phyloP scores from a whole-genome alignment of 2,113 vertebrate genomes.

The Ochotona curzoniae region DNA sequence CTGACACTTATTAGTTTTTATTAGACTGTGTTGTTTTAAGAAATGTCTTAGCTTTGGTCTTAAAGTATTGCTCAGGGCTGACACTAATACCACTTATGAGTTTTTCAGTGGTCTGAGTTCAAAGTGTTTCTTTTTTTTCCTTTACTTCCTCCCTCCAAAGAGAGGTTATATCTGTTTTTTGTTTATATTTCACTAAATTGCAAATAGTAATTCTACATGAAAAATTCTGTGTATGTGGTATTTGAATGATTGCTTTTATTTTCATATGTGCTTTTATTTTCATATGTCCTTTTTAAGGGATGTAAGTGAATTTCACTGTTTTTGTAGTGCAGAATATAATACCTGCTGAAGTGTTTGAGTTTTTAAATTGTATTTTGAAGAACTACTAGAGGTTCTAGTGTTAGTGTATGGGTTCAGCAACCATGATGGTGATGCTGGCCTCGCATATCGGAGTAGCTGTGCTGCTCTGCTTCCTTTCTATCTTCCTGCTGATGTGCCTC shows the following conservation, averaged over 20 bases:
- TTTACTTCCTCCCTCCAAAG: not conserved
- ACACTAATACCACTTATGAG: slow-evolving; percentile 33
- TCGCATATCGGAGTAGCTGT: no score
- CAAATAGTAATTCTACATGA: slow-evolving; percentile 38
- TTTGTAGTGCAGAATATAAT: slow-evolving; percentile 8
- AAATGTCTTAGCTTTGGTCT: slow-evolving; percentile 41
- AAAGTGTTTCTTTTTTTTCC: slow-evolving; percentile 33
- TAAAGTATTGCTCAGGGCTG: slow-evolving; percentile 35
- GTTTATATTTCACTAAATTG: not conserved
- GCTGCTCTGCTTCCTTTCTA: no score
- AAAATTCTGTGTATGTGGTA: not conserved
- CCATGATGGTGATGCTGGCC: no score
- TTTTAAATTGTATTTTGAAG: slow-evolving; percentile 2
- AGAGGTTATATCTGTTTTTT: slow-evolving; percentile 6
- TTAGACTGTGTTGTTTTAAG: slow-evolving; percentile 62
- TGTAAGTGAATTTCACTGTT: slow-evolving; percentile 6
- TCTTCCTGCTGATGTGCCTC: no score
- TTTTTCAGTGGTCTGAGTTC: slow-evolving; percentile 47
- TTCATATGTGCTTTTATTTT: slow-evolving; percentile 61
- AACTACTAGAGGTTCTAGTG: no score
- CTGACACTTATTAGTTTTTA: slow-evolving; percentile 50
- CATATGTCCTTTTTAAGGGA: not conserved
- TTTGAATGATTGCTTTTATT: slow-evolving; percentile 55
- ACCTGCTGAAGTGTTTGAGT: not conserved
- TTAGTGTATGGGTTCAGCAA: no score